Base-by-base conservation (phyloP, 2,888 invertebrate species). In the Orchestes rusci region DNA sequence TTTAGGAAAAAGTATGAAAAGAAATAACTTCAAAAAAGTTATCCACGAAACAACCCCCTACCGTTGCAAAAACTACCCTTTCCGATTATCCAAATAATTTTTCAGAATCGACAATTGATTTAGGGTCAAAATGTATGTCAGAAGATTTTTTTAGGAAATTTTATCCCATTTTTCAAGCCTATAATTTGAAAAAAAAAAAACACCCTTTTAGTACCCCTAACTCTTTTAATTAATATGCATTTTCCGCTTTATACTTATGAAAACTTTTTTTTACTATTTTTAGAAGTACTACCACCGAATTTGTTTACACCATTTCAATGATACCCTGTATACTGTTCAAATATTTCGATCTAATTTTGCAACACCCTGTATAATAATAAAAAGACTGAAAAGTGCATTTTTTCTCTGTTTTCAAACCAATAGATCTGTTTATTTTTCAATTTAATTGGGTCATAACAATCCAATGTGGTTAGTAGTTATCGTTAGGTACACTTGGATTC, bases 241-340 rank as follows among this genome's bases (percentile, higher is more conserved):
- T 23, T 23, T 23, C 23, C 23, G 23, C 23, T 10, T 10, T 10
- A 23, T 23, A 23, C 23, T 23, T 23, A 10, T 23, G 10, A 10
- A 23, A 23, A 23, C 23, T 23, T 23, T 23, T 23, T 23, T n/a
- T n/a, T n/a, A n/a, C n/a, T 23, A 23, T 23, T 23, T 23, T 23
- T 23, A 23, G 23, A 10, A 23, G 23, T 23, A 23, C 23, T 23
- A 23, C 10, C 23, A 23, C 23, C 23, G 23, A 23, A 23, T 23
- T 23, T 23, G n/a, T 23, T 23, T 23, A 23, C 23, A 23, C 23
- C 23, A 23, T 23, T 23, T 23, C 23, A 23, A 23, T 23, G 23
- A 23, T 10, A 23, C 23, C 23, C 23, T 23, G 7, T 23, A 23
- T 23, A 23, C n/a, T n/a, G n/a, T n/a, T n/a, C n/a, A n/a, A n/a